phyloP scores from a whole-genome alignment of 2,797 vertebrate genomes.

The Lophius americanus region DNA sequence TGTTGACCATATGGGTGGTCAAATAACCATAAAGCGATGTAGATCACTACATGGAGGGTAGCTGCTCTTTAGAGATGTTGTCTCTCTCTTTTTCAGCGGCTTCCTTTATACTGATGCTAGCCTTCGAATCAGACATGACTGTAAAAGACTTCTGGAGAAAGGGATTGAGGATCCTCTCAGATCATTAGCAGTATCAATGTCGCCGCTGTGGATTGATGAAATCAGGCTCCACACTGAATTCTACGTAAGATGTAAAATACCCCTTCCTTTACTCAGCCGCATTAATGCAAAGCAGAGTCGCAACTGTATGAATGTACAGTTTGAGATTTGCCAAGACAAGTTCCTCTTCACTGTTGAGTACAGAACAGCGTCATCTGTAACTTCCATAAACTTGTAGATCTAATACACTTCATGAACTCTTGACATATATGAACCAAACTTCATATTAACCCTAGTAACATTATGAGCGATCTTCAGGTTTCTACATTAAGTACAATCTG shows the following conservation, averaged over 20 bases:
- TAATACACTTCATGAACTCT: conserved; percentile 58
- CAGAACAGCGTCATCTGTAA: conserved; percentile 57
- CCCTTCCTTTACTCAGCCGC: conserved; percentile 45
- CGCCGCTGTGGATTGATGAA: conserved; percentile 54
- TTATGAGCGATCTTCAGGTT: conserved; percentile 50
- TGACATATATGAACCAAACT: conserved; percentile 51
- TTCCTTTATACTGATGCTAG: conserved; percentile 53
- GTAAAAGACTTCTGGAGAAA: conserved; percentile 43
- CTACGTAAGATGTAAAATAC: conserved; percentile 51
- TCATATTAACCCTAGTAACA: conserved; percentile 56
- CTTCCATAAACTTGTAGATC: conserved; percentile 49
- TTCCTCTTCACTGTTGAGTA: conserved; percentile 45
- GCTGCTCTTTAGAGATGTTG: conserved; percentile 54
- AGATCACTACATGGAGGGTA: conserved; percentile 58
- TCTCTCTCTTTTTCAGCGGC: conserved; percentile 53
- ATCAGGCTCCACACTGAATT: conserved; percentile 65
- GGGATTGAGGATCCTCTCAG: conserved; percentile 47
- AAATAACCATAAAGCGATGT: conserved; percentile 38
- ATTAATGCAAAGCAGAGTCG: conserved; percentile 53
- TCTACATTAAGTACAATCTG: conserved; percentile 67
- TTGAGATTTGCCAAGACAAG: conserved; percentile 63
- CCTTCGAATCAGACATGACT: conserved; percentile 56
- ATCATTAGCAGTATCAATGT: conserved; percentile 57
- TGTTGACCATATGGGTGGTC: conserved; percentile 47
- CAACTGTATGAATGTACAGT: conserved; percentile 73